These are phyloP conservation scores for Semaprochilodus insignis DNA, from an alignment of 2,797 vertebrate genomes.

Conservation along the genomic window DNA sequence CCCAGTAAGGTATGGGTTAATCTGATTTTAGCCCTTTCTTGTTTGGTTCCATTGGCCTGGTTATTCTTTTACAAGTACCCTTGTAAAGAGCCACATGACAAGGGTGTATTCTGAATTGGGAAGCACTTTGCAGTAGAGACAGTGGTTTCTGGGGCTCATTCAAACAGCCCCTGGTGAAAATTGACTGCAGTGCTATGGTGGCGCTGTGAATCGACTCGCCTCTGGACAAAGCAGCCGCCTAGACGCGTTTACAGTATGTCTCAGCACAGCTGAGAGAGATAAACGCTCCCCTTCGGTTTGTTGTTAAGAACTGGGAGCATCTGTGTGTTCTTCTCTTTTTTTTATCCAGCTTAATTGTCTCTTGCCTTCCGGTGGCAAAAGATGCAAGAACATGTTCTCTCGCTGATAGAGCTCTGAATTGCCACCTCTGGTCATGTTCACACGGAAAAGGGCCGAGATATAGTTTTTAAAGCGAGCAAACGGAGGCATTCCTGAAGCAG, in stretches of 20 bases:
- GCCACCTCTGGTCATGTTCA: slow-evolving; percentile 26
- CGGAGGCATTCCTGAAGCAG: not conserved
- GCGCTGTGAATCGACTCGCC: slow-evolving; percentile 36
- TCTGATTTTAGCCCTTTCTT: too few species aligned
- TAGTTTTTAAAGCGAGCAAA: slow-evolving; percentile 22
- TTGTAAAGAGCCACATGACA: slow-evolving; percentile 1
- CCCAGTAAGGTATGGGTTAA: too few species aligned
- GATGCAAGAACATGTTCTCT: slow-evolving; percentile 34
- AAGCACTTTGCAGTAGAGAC: not conserved
- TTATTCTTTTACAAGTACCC: not conserved
- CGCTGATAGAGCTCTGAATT: slow-evolving; percentile 19
- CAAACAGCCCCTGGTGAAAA: slow-evolving; percentile 34
- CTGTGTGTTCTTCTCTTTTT: slow-evolving; percentile 45
- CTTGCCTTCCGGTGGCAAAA: slow-evolving; percentile 26
- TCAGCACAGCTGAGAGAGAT: slow-evolving; percentile 36
- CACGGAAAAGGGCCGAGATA: not conserved
- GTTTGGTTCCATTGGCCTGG: not conserved
- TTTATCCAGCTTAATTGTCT: slow-evolving; percentile 54
- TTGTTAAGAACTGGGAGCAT: slow-evolving; percentile 39
- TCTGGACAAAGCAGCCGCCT: slow-evolving; percentile 4
- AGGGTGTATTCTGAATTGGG: not conserved
- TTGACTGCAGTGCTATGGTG: slow-evolving; percentile 21
- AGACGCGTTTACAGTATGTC: slow-evolving; percentile 3
- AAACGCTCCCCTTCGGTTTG: slow-evolving; percentile 45
- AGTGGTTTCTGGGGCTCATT: slow-evolving; percentile 21